Evolutionary conservation across 1,140 invertebrate species (phyloP), one percentile per base, ranked within the genome.

Genomic region (Anthonomus grandis): DNA sequence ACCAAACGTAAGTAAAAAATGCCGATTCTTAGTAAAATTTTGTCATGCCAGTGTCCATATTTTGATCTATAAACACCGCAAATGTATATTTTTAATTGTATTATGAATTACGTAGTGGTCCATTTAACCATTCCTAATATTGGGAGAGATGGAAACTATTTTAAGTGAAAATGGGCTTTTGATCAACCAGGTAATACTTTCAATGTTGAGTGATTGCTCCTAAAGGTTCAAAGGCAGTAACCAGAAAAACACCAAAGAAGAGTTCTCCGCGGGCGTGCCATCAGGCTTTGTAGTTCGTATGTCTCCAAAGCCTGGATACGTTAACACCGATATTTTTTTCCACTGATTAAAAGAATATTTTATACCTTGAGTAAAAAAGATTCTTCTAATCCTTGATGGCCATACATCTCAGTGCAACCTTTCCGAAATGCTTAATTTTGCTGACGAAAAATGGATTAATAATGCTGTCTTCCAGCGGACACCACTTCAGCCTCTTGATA

Each of bases 251-350:
- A n/a, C n/a, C n/a, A n/a, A n/a, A n/a, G n/a, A 60, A 17, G 69
- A 76, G 59, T 71, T 71, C 55, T 39, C 61, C 60, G 66, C 72
- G 38, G 65, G 60, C 5, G 27, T 69, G 8, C 63, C 64, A 21
- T 64, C 66, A 22, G 66, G 63, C 22, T 63, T 66, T 8, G 22
- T 51, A 19, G 54, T 69, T 15, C 60, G 58, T 34, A 69, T 69
- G 59, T 52, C 55, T 4, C n/a, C 60, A 18, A 67, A 69, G 47
- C 73, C 68, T 0, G 67, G 67, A 2, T 71, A 71, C 38, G 58
- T 73, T 9, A 70, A 59, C 41, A 37, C 69, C 17, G 67, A 71
- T 21, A 50, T n/a, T 78, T 41, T 76, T 53, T 18, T 56, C 31
- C n/a, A n/a, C n/a, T n/a, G n/a, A n/a, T n/a, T n/a, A n/a, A n/a